These are phyloP conservation scores for Drosophila monieri DNA, from an alignment of 2,888 invertebrate species.

Conservation along the genomic window DNA sequence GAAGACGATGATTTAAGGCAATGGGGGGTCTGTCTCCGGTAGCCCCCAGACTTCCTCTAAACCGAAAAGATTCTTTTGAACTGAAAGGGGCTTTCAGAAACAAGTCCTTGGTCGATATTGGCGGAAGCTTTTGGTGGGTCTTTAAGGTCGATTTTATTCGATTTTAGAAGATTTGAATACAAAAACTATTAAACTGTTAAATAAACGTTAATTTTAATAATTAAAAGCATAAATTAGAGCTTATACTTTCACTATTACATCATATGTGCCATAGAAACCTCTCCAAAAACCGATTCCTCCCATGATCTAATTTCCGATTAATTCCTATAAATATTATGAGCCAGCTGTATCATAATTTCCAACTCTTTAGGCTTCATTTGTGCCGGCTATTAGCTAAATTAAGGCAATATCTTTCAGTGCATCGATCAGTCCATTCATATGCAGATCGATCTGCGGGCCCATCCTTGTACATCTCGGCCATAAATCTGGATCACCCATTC, in stretches of 20 bases:
- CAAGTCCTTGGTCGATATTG: slow-evolving; percentile 1
- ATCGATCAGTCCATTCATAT: slow-evolving; percentile 31
- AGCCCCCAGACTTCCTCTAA: slow-evolving; percentile 6
- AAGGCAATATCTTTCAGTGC: slow-evolving; percentile 32
- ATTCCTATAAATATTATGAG: not conserved
- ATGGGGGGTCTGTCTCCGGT: slow-evolving; percentile 3
- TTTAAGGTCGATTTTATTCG: slow-evolving; percentile 15
- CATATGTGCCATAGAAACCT: no score
- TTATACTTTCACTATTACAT: no score
- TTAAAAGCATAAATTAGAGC: not conserved
- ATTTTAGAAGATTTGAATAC: not conserved
- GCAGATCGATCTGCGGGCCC: slow-evolving; percentile 17
- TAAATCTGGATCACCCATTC: slow-evolving; percentile 25
- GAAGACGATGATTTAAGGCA: not conserved
- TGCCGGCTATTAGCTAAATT: slow-evolving; percentile 27
- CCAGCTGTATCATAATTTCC: not conserved
- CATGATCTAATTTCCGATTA: slow-evolving; percentile 8
- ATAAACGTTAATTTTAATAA: not conserved
- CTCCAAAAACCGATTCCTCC: not conserved
- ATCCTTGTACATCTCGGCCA: slow-evolving; percentile 15
- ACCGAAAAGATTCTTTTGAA: not conserved
- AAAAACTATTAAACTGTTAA: not conserved
- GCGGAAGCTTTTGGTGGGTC: slow-evolving; percentile 1
- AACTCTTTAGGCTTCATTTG: slow-evolving; percentile 3
- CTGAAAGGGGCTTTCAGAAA: not conserved